These are phyloP conservation scores for Aphaenogaster rudis DNA, from an alignment of 1,140 invertebrate species.

Conservation along the genomic window DNA sequence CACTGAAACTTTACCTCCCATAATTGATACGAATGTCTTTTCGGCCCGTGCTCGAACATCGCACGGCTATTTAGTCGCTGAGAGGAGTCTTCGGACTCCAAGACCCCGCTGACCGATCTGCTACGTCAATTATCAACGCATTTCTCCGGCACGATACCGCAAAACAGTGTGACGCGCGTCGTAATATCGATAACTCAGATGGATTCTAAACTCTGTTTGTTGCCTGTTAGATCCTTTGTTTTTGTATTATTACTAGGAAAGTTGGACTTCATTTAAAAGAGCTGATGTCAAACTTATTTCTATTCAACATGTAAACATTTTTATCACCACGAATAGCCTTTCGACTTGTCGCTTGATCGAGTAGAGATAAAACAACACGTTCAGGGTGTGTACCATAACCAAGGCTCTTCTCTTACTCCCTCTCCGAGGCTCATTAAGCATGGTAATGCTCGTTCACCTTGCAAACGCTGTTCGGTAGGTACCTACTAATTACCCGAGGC, in stretches of 20 bases:
- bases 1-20: slow-evolving; percentile 81
- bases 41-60: slow-evolving; percentile 80
- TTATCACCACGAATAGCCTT: slow-evolving; percentile 41
- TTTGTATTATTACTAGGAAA: background rate
- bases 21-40: slow-evolving; percentile 87
- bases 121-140: slow-evolving; percentile 74
- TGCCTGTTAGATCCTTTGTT: background rate
- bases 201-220: background rate
- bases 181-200: slow-evolving; percentile 14
- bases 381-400: slow-evolving; percentile 57
- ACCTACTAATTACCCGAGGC: slow-evolving; percentile 84
- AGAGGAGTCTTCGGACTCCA: slow-evolving; percentile 40
- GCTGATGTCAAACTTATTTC: background rate
- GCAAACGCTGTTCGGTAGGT: slow-evolving; percentile 84
- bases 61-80: slow-evolving; percentile 75
- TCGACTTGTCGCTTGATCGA: slow-evolving; percentile 60
- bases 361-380: slow-evolving; percentile 65
- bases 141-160: slow-evolving; percentile 6
- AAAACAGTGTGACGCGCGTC: slow-evolving; percentile 17
- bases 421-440: slow-evolving; percentile 82
- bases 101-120: slow-evolving; percentile 51
- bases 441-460: slow-evolving; percentile 83
- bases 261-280: background rate
- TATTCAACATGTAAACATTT: background rate
- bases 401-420: slow-evolving; percentile 64